phyloP scores from a whole-genome alignment of 2,888 invertebrate species.

The Neelides folsomi region DNA sequence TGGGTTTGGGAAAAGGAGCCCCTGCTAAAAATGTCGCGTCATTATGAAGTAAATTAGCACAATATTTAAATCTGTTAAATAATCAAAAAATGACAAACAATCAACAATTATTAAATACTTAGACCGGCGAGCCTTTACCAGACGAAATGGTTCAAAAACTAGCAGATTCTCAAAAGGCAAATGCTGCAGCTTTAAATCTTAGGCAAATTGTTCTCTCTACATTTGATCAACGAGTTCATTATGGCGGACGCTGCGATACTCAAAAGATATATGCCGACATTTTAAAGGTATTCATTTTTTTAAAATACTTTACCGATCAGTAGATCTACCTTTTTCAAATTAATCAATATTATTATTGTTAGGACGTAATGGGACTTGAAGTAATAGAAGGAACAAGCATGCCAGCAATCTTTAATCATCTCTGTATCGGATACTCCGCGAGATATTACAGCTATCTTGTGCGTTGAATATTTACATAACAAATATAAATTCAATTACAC shows the following conservation, averaged over 20 bases:
- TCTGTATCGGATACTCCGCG: constrained; percentile 42
- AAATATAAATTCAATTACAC: too few species aligned
- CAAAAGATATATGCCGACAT: constrained; percentile 13
- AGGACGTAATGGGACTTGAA: constrained; percentile 38
- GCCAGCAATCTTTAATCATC: constrained; percentile 42
- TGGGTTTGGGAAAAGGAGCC: constrained; percentile 43
- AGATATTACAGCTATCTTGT: constrained; percentile 45
- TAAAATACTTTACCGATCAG: neutral
- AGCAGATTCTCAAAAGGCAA: constrained; percentile 39
- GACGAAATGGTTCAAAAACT: constrained; percentile 39
- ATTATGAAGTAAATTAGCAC: constrained; percentile 37
- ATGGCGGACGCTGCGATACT: constrained; percentile 23
- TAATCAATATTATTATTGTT: constrained; percentile 34
- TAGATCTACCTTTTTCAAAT: too few species aligned
- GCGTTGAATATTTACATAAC: too few species aligned
- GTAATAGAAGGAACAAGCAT: constrained; percentile 40
- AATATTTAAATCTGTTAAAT: neutral
- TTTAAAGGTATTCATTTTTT: constrained; percentile 8
- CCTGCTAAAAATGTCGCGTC: constrained; percentile 39
- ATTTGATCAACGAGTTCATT: constrained; percentile 42
- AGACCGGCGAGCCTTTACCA: constrained; percentile 36
- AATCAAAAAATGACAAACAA: too few species aligned
- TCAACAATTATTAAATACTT: neutral
- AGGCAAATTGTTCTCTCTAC: constrained; percentile 41
- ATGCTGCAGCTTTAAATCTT: constrained; percentile 41